Percentiles rank a stretch among this genome's conserved stretches.
Evolutionary conservation across 2,113 vertebrate species (phyloP).

Genomic region (Urocolius indicus): DNA sequence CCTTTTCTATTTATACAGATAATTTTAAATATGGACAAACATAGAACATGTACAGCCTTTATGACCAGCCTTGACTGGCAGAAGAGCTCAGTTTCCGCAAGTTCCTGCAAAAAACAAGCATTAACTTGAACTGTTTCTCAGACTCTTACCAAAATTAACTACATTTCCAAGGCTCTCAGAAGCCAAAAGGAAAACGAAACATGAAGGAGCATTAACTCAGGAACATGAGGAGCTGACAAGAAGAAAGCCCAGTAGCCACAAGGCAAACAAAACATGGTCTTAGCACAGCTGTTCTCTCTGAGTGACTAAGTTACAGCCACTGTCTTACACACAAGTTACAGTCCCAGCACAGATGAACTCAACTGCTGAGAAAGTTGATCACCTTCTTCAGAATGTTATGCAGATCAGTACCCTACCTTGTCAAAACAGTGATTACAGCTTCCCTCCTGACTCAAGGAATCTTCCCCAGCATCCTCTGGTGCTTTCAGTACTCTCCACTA

Average conservation of each 20-base stretch:
- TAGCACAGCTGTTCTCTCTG: not conserved
- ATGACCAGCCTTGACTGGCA: not conserved
- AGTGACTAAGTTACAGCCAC: not conserved
- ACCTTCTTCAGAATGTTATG: not conserved
- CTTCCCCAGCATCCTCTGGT: not conserved
- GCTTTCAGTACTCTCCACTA: not conserved
- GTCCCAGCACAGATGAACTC: not conserved
- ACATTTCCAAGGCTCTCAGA: not conserved
- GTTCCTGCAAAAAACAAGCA: not conserved
- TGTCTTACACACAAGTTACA: not conserved
- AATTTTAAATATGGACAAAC: not conserved
- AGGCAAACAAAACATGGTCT: accelerated
- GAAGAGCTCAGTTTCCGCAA: not conserved
- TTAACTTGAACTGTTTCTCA: not conserved
- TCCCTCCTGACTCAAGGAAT: not conserved
- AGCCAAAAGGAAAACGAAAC: not conserved
- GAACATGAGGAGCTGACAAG: not conserved
- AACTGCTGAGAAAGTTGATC: not conserved
- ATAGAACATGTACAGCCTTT: not conserved
- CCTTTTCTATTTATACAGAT: not conserved
- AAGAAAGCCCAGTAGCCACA: not conserved
- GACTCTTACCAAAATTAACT: not conserved
- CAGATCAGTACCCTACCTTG: not conserved
- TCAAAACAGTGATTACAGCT: not conserved
- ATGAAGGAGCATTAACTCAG: not conserved